phyloP scores from a whole-genome alignment of 2,113 vertebrate species.

The Poeciliopsis turrubarensis region DNA sequence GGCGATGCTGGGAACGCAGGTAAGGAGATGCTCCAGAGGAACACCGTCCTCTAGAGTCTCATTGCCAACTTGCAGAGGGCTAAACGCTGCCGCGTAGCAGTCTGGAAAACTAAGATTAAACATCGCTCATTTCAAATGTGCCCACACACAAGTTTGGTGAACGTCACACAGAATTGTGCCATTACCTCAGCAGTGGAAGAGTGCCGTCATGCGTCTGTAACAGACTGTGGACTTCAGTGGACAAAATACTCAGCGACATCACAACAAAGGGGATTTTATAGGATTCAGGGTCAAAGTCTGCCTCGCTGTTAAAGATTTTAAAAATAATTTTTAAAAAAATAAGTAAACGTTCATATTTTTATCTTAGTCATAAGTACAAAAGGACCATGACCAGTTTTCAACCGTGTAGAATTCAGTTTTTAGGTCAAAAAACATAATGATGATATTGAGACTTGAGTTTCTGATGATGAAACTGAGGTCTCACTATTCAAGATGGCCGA shows the following conservation, averaged over 20 bases:
- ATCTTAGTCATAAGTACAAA: no score
- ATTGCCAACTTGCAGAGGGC: conserved; percentile 80
- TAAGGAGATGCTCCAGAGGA: conserved; percentile 94
- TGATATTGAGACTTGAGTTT: no score
- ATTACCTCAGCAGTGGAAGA: conserved; percentile 92
- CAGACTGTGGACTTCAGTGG: conserved; percentile 92
- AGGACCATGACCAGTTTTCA: no score
- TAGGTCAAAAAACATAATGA: no score
- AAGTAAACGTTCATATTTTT: no score
- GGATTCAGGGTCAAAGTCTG: conserved; percentile 95
- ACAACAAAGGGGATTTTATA: conserved; percentile 93
- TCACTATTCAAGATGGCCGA: no score
- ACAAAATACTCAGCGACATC: conserved; percentile 89
- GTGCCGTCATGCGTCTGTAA: conserved; percentile 95
- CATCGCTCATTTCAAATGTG: background rate
- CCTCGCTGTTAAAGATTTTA: conserved; percentile 79
- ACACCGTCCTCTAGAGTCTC: conserved; percentile 86
- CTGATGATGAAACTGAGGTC: no score
- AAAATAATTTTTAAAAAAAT: background rate
- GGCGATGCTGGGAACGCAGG: conserved; percentile 93
- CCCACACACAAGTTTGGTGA: background rate
- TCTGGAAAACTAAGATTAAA: conserved; percentile 87
- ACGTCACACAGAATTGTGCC: background rate
- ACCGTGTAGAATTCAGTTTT: no score
- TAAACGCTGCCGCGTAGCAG: conserved; percentile 91